These are phyloP conservation scores for Mamestra configurata DNA, from an alignment of 1,140 invertebrate species.

Conservation along the genomic window DNA sequence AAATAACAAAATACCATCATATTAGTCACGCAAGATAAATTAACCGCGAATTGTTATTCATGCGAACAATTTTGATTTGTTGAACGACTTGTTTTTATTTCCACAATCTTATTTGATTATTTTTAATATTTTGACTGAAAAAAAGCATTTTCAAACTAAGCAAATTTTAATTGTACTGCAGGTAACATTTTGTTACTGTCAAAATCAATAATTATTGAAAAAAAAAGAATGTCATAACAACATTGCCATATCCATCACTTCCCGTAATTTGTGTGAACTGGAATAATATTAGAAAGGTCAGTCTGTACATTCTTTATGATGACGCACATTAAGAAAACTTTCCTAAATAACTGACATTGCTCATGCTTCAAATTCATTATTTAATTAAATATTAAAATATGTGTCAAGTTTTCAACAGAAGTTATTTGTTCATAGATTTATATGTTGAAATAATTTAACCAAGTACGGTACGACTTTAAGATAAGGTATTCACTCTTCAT, in stretches of 20 bases:
- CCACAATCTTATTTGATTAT: background rate
- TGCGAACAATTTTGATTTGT: background rate
- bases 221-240: constrained; percentile 3
- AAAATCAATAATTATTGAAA: constrained; percentile 21
- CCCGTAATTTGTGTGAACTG: background rate
- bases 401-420: constrained; percentile 10
- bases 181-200: constrained; percentile 22
- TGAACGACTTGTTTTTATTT: background rate
- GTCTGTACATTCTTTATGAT: background rate
- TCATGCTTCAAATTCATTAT: background rate
- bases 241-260: constrained; percentile 16
- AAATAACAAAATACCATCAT: background rate
- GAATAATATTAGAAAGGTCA: background rate
- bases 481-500: constrained; percentile 13
- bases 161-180: background rate
- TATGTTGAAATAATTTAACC: constrained; percentile 14
- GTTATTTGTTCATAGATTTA: constrained; percentile 23
- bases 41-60: constrained; percentile 4
- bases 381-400: background rate
- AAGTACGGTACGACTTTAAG: background rate
- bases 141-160: background rate
- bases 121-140: background rate
- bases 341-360: background rate
- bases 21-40: background rate
- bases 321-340: constrained; percentile 8